Evolutionary conservation across 2,113 vertebrate species (phyloP), one percentile per base, ranked within the genome.

Genomic region (Scophthalmus maximus): DNA sequence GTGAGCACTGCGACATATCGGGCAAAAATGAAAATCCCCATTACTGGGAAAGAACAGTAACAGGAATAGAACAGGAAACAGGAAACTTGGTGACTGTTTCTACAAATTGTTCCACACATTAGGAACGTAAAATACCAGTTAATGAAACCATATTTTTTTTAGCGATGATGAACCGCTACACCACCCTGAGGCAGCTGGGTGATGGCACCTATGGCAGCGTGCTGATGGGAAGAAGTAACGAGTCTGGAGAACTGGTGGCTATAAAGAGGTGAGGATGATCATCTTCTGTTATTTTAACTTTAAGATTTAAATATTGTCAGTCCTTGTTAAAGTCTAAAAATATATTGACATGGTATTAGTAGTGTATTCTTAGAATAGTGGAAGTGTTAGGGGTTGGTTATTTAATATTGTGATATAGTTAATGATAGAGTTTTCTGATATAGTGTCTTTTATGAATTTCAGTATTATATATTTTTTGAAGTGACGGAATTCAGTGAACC

Each of bases 161-260:
- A 68, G 85, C n/a, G 64, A 88, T 70, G 85, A 99, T 99, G 98
- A 98, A 99, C 80, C 96, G 97, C 38, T 99, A 99, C 59, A 97
- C 96, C 9, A 97, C 96, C 27, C 93, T 98, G 92, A 96, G 91
- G 81, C 97, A 98, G 74, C 77, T 99, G 60, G 98, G 98, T 12
- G 97, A 99, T 18, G 98, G 98, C 76, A 99, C 98, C 18, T 99
- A 99, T 1, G 98, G 98, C 47, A 97, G 95, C 0, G 98, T 99
- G 60, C 82, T 98, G 22, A 97, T 99, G 98, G 98, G 96, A 44
- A 96, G 94, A 85, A 99, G 95, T 88, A 98, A 96, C 0, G 97
- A 99, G 75, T 96, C 97, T 0, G 97, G 98, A 77, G 97, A 99
- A 82, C 92, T 98, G 82, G 98, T 99, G 83, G 98, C 98, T 57